Base-by-base conservation (phyloP, 2,113 vertebrate genomes). In the Notiomystis cincta region DNA sequence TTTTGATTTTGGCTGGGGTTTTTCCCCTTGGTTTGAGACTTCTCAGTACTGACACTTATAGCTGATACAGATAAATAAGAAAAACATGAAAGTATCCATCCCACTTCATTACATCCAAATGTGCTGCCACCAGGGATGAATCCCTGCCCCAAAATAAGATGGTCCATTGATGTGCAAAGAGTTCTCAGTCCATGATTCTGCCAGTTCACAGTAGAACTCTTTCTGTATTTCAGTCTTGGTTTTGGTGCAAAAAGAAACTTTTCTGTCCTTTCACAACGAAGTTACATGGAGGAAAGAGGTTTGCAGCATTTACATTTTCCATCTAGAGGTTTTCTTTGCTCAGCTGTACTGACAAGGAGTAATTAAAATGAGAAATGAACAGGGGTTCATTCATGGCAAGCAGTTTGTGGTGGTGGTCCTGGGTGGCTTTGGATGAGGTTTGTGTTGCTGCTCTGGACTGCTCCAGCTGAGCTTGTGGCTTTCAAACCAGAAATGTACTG, bases 81-180 rank as follows among this genome's bases (percentile, higher is more conserved):
- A 15, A 58, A 77, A 50, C 0, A 0, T 28, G 20, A 11, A 53
- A 80, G 4, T 61, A 47, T 62, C 42, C 1, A 1, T 45, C 33
- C 25, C 3, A 5, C 7, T 51, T 78, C 16, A 60, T 70, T 64
- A 3, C 8, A 60, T 38, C 16, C 54, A 24, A 64, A 33, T 54
- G 13, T 30, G 23, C 27, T 50, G 24, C 28, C 8, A n/a, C 7
- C 40, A 70, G 27, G 31, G 22, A 7, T 66, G 42, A 78, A 42
- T 48, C 50, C 13, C 12, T 87, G 15, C 7, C 20, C 30, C 35
- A 22, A 6, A 18, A 1, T 35, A 13, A 35, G 28, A 8, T 72
- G 54, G 10, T 23, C n/a, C 15, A 15, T 9, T 82, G 65, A 8
- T 3, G 19, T 13, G 8, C 38, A 60, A 11, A 50, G 62, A 22